phyloP scores from a whole-genome alignment of 1,140 invertebrate species.

The Saccostrea cuccullata region DNA sequence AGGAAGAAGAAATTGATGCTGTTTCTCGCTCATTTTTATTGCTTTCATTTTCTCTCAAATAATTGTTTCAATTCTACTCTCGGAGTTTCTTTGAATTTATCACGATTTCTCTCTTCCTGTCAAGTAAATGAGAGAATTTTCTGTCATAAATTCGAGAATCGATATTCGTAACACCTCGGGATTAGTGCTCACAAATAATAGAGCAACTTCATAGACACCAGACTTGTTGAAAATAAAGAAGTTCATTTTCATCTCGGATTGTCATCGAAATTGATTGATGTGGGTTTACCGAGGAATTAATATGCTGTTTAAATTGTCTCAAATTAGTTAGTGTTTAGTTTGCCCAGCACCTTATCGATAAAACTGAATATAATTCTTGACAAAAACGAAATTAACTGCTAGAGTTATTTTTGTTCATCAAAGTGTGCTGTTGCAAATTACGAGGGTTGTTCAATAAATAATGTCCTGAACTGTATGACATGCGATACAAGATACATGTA shows the following conservation, averaged over 20 bases:
- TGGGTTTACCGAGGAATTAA: not conserved
- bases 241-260: not conserved
- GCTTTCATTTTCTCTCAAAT: not conserved
- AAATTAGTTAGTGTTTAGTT: not conserved
- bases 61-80: not conserved
- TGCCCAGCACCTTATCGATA: not conserved
- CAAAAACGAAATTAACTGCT: no score
- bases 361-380: no score
- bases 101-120: slow-evolving; percentile 8
- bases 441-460: no score
- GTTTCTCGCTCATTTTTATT: not conserved
- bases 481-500: no score
- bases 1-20: not conserved
- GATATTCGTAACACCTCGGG: not conserved
- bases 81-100: slow-evolving; percentile 5
- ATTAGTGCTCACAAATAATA: slow-evolving; percentile 8
- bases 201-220: not conserved
- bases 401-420: no score
- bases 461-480: no score
- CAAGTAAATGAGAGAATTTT: slow-evolving; percentile 21
- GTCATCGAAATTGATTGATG: not conserved
- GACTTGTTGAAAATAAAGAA: not conserved
- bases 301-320: not conserved
- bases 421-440: no score
- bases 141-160: slow-evolving; percentile 32